phyloP scores from a whole-genome alignment of 2,113 vertebrate species.

The Datnioides undecimradiatus region DNA sequence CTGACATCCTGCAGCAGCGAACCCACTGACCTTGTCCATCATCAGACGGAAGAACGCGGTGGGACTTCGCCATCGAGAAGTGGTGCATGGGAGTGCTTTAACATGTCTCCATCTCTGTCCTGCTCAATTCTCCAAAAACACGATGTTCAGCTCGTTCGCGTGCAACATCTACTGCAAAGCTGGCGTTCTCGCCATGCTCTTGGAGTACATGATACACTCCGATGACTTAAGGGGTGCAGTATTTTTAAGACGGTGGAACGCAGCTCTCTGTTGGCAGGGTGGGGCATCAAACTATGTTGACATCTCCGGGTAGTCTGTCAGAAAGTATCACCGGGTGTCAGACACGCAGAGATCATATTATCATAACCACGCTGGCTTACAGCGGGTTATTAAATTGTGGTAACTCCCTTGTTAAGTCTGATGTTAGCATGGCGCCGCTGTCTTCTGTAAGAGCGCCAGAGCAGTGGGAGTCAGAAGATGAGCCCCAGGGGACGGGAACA shows the following conservation, averaged over 20 bases:
- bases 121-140: not conserved
- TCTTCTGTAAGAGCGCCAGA: constrained; percentile 63
- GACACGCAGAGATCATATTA: constrained; percentile 56
- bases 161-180: not conserved
- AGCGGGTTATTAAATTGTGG: constrained; percentile 66
- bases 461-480: constrained; percentile 80
- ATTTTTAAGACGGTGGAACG: constrained; percentile 51
- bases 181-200: not conserved
- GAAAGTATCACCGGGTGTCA: constrained; percentile 56
- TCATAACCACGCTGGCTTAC: constrained; percentile 54
- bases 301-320: constrained; percentile 54
- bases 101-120: not conserved
- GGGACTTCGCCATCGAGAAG: not conserved
- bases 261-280: constrained; percentile 34
- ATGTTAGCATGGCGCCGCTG: constrained; percentile 72
- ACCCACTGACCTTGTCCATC: not conserved
- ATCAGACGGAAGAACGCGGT: not conserved
- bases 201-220: not conserved
- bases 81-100: not conserved
- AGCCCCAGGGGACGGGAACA: constrained; percentile 74
- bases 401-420: constrained; percentile 76
- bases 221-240: constrained; percentile 37
- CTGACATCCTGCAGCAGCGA: not conserved
- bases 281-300: constrained; percentile 48
- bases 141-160: constrained; percentile 26